Conservation (phyloP, 2,113 vertebrate genomes). For the Urocynchramus pylzowi region DNA sequence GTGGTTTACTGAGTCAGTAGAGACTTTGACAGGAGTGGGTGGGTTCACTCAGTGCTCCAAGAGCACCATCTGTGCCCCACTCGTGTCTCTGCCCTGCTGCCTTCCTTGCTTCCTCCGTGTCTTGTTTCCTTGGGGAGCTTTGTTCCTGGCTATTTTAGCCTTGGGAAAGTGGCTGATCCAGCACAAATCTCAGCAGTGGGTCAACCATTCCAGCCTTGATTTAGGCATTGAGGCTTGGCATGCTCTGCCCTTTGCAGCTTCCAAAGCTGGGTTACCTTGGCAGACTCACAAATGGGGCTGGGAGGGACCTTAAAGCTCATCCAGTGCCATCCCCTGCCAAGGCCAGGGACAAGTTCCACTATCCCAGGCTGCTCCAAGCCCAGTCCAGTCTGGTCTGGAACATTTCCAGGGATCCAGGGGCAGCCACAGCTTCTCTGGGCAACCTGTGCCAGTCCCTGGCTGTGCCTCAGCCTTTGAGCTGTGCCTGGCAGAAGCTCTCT, state of each 20-base stretch:
- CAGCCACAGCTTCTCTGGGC: not conserved
- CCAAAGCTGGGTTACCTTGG: not conserved
- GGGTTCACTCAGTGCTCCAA: not conserved
- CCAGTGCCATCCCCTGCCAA: not conserved
- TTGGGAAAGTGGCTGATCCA: not conserved
- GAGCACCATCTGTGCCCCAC: not conserved
- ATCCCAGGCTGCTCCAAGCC: not conserved
- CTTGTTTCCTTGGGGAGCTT: not conserved
- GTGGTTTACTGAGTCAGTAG: not conserved
- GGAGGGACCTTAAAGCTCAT: not conserved
- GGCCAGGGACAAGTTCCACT: not conserved
- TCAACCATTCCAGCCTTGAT: not conserved
- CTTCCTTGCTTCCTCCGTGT: rapidly evolving
- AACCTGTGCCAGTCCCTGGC: not conserved
- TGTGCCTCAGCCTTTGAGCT: not conserved
- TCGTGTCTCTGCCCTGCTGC: not conserved
- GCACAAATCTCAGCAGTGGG: not conserved
- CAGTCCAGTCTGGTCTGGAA: not conserved
- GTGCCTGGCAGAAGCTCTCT: not conserved
- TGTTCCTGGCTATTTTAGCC: not conserved
- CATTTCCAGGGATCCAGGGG: not conserved
- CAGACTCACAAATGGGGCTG: not conserved
- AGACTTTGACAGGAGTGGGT: not conserved
- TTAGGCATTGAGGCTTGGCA: not conserved
- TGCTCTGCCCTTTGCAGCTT: not conserved